Conservation (phyloP, 2,888 invertebrate genomes). For the Clitarchus hookeri region DNA sequence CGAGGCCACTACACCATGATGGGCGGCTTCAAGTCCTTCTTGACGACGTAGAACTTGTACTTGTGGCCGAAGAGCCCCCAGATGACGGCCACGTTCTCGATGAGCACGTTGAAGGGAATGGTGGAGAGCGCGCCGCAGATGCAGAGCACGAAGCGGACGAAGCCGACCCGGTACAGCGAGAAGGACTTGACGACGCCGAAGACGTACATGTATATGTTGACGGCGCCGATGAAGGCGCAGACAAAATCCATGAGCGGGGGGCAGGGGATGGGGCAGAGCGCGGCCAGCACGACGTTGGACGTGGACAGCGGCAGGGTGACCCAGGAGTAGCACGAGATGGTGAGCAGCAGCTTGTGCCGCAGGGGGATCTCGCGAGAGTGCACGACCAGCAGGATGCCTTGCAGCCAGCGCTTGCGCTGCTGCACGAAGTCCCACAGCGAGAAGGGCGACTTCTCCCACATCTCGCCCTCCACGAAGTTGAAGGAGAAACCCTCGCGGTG, state of each 20-base stretch:
- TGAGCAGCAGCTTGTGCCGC: conserved; percentile 78
- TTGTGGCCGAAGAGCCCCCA: conserved; percentile 95
- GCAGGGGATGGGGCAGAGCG: conserved; percentile 85
- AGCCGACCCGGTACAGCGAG: conserved; percentile 83
- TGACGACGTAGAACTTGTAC: conserved; percentile 96
- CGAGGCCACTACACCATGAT: conserved; percentile 61
- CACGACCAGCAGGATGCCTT: conserved; percentile 86
- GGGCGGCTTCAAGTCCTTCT: conserved; percentile 81
- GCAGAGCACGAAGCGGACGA: conserved; percentile 76
- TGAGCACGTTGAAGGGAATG: conserved; percentile 90
- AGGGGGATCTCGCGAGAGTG: conserved; percentile 83
- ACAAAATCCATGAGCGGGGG: conserved; percentile 81
- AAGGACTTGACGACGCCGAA: conserved; percentile 98
- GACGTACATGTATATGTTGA: conserved; percentile 96
- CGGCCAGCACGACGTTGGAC: conserved; percentile 84
- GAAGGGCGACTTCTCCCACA: conserved; percentile 98
- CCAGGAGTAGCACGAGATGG: conserved; percentile 94
- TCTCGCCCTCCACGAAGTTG: conserved; percentile 96
- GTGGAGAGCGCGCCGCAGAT: conserved; percentile 85
- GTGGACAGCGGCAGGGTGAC: conserved; percentile 91
- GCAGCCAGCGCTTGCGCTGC: conserved; percentile 95
- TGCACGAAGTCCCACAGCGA: conserved; percentile 93
- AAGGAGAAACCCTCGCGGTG: conserved; percentile 88
- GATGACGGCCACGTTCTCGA: conserved; percentile 93
- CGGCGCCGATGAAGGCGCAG: conserved; percentile 89